phyloP scores from a whole-genome alignment of 2,797 vertebrate genomes.

The Kryptopterus vitreolus region DNA sequence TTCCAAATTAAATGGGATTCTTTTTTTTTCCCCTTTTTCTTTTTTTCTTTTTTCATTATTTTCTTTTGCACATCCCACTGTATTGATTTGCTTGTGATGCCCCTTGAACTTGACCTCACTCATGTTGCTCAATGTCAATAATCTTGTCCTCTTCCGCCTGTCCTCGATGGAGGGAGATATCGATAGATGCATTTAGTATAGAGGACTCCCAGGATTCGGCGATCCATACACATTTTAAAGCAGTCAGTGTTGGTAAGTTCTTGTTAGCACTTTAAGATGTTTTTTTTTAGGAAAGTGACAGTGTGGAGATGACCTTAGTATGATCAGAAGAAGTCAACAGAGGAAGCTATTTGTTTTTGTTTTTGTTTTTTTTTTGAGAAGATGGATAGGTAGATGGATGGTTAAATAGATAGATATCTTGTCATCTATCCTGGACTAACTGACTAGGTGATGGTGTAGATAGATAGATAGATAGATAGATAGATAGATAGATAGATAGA shows the following conservation, averaged over 20 bases:
- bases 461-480: too few relatives aligned
- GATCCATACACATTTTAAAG: conserved; percentile 50
- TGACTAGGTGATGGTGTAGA: too few relatives aligned
- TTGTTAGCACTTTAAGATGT: conserved; percentile 17
- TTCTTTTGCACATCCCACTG: conserved; percentile 49
- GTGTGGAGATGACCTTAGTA: not conserved
- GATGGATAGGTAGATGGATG: not conserved
- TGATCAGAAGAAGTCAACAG: not conserved
- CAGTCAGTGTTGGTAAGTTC: conserved; percentile 31
- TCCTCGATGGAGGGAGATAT: conserved; percentile 49
- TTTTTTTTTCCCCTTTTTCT: conserved; percentile 51
- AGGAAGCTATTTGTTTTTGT: not conserved
- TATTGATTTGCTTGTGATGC: conserved; percentile 58
- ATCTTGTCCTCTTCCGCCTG: conserved; percentile 49
- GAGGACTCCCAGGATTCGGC: conserved; percentile 44
- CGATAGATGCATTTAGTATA: conserved; percentile 51
- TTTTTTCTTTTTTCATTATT: conserved; percentile 55
- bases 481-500: too few relatives aligned
- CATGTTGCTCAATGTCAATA: conserved; percentile 61
- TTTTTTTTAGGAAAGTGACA: conserved; percentile 1
- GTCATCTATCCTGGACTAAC: too few relatives aligned
- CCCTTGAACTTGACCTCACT: conserved; percentile 63
- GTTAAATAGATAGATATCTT: too few relatives aligned
- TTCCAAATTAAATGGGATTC: conserved; percentile 63
- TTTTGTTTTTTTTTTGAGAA: not conserved